Base-by-base conservation (phyloP, 1,140 invertebrate species). In the Samia ricini region DNA sequence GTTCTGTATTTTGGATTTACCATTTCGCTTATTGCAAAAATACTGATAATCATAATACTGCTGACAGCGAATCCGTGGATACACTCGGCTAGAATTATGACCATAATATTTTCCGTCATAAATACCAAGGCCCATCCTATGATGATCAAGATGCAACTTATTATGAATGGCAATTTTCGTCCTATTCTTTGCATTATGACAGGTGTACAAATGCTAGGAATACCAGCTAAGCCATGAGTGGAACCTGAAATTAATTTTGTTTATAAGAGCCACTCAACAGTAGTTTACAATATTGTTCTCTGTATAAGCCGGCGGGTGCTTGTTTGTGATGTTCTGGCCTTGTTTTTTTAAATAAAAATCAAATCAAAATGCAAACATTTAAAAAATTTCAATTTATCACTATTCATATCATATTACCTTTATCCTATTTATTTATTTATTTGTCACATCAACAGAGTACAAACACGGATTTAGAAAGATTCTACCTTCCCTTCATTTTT, bases 111-210 rank as follows among this genome's bases (percentile, higher is more conserved):
- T 8, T 52, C 20, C 6, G 64, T 49, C n/a, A 51, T 1, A 23
- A 50, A 59, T 0, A 50, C 33, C 0, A 61, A 3, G 8, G 42
- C 23, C 64, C 64, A 66, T 8, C 64, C 64, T 26, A 12, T 54
- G 29, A 62, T 66, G 7, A 61, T 26, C 36, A 62, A 12, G 4
- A 62, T 0, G 23, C 64, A 66, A 24, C 52, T 56, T 0, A 61
- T 1, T 2, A 66, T 48, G 56, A 62, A 66, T 8, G 56, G 42
- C 2, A 61, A 49, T 50, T 36, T 66, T 24, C 64, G 55, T 8
- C 64, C 64, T 59, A n/a, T 55, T 22, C 50, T 54, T 26, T 66
- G 64, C 64, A 66, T 66, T 7, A 66, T 10, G 2, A 50, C 22
- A 6, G 60, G 64, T 22, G 62, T 51, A 1, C 57, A 10, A 5